These are phyloP conservation scores for Eucidaris tribuloides DNA, from an alignment of 35 echinoderm and acorn worm species.

Conservation along the genomic window DNA sequence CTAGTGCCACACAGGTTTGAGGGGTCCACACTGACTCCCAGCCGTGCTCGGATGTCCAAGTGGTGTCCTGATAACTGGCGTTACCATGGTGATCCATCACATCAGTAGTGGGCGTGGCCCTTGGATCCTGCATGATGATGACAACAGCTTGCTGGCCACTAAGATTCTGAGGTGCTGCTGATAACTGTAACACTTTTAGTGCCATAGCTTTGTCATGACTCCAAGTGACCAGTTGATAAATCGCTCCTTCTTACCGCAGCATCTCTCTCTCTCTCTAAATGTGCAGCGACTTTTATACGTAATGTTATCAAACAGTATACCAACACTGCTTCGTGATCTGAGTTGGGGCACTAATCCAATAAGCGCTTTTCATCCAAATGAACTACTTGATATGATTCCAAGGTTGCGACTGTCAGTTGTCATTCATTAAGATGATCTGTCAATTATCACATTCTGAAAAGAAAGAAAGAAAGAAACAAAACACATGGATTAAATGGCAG, in stretches of 20 bases:
- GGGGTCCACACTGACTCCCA: background rate
- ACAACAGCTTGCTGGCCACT: background rate
- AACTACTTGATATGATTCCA: too few relatives aligned
- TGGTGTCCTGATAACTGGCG: background rate
- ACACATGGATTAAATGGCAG: too few relatives aligned
- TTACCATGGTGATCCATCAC: background rate
- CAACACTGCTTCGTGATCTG: background rate
- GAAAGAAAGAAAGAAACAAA: too few relatives aligned
- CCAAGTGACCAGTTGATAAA: too few relatives aligned
- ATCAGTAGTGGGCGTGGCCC: background rate
- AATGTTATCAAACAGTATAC: background rate
- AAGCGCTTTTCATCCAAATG: too few relatives aligned
- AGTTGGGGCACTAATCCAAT: background rate
- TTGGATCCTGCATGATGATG: conserved; percentile 25
- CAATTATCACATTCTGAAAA: too few relatives aligned
- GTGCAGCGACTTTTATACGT: background rate
- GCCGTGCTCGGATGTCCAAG: background rate
- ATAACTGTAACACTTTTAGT: conserved; percentile 12
- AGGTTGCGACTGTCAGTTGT: too few relatives aligned
- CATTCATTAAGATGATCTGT: too few relatives aligned
- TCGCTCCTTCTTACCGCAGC: too few relatives aligned
- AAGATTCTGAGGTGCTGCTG: background rate
- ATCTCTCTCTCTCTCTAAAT: background rate
- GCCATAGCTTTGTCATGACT: background rate
- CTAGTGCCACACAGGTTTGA: conserved; percentile 5